Evolutionary conservation across 2,113 vertebrate species (phyloP).

Genomic region (Conger conger): DNA sequence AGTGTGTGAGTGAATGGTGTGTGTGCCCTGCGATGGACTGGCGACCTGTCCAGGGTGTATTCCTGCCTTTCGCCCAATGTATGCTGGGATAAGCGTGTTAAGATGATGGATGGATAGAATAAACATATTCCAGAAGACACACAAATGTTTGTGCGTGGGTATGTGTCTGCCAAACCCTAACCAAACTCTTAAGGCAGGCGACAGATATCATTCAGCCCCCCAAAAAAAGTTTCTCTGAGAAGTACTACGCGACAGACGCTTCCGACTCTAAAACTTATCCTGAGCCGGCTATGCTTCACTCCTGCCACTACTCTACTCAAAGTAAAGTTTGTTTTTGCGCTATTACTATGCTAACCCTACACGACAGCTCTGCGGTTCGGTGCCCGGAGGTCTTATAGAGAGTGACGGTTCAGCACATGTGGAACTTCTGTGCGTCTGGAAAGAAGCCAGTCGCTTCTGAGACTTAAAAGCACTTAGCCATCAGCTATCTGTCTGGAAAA

Average conservation of each 20-base stretch:
- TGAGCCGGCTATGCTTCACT: background rate
- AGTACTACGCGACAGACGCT: background rate
- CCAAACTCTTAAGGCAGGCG: background rate
- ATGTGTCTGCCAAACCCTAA: no score
- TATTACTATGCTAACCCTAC: background rate
- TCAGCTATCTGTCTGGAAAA: background rate
- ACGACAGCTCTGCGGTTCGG: background rate
- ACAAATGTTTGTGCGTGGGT: no score
- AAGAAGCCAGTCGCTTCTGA: background rate
- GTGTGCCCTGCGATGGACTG: no score
- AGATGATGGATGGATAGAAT: no score
- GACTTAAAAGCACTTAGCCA: background rate
- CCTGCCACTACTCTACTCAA: background rate
- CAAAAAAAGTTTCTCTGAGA: background rate
- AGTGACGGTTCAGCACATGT: background rate
- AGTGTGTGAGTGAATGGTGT: no score
- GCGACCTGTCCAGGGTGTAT: no score
- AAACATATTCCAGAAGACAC: no score
- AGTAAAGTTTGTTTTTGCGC: slow-evolving; percentile 1
- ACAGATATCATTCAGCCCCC: background rate
- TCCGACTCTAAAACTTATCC: background rate
- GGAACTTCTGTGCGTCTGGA: slow-evolving; percentile 2
- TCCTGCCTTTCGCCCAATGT: no score
- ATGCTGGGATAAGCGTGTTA: no score
- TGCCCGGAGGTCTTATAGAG: background rate